Evolutionary conservation across 1,140 invertebrate species (phyloP), one percentile per base, ranked within the genome.

Genomic region (Cydia amplana): DNA sequence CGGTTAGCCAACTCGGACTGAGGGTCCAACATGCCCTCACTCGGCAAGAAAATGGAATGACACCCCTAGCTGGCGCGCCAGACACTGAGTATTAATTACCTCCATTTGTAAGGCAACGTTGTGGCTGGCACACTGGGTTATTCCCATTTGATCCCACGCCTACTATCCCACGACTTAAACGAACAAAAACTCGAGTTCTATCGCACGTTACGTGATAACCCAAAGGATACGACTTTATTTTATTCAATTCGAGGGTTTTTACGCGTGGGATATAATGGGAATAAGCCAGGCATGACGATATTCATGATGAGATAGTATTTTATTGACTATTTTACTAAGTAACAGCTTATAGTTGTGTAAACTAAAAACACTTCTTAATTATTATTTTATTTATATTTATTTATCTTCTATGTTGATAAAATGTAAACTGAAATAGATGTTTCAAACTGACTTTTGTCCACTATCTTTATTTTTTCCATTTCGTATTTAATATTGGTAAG

Each of bases 1-100:
- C 46, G 46, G 16, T 14, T 16, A 49, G 46, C 46, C 0, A 16
- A 16, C 46, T 49, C 46, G 16, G 46, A 0, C 16, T 14, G 2
- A 46, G 14, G 0, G 16, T n/a, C n/a, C n/a, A n/a, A 18, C n/a
- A 7, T 51, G 16, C 49, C 49, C 16, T 6, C n/a, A 23, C 55
- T 23, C 55, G 18, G 20, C 7, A 60, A 60, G 55, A 5, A 60
- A 60, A 60, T 60, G 20, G 20, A 60, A 60, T 23, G 18, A 12
- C 7, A 23, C 20, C 20, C 65, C 32, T 28, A 28, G 28, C 28
- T 36, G 65, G 28, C 65, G 18, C 32, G n/a, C 36, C 65, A 70
- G 65, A 70, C 65, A 10, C 18, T 20, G 72, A 73, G 32, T 73
- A 73, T 73, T 73, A 73, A 73, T 73, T 73, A 51, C 46, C 20